phyloP scores from a whole-genome alignment of 64 coral and sea anemone genomes.

The Trachythela sp. region DNA sequence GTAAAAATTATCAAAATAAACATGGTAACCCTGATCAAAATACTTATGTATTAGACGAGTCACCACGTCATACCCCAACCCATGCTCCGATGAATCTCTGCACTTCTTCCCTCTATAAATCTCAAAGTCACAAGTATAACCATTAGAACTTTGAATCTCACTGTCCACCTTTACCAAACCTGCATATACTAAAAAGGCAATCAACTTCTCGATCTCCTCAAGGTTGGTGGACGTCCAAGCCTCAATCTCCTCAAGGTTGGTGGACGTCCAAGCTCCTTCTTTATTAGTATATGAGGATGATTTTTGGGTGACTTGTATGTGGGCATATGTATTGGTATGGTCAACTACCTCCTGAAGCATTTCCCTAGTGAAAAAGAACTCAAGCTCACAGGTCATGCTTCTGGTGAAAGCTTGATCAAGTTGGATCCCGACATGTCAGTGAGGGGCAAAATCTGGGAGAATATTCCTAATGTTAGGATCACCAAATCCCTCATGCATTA shows the following conservation, averaged over 20 bases:
- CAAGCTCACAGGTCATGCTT: not conserved
- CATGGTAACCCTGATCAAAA: too few relatives aligned
- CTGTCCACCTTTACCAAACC: conserved; percentile 12
- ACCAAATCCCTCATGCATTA: not conserved
- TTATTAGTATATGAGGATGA: not conserved
- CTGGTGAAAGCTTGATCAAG: not conserved
- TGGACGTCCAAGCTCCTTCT: conserved; percentile 19
- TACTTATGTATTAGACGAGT: not conserved
- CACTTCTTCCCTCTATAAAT: not conserved
- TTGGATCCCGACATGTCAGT: not conserved
- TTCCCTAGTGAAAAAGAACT: conserved; percentile 15
- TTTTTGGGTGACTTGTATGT: not conserved
- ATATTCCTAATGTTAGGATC: not conserved
- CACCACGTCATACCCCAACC: conserved; percentile 29
- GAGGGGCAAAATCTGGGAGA: not conserved
- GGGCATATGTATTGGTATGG: too few relatives aligned
- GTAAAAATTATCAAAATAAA: conserved; percentile 25
- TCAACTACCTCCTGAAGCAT: too few relatives aligned
- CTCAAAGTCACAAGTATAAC: too few relatives aligned
- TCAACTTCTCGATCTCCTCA: too few relatives aligned
- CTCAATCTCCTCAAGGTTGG: not conserved
- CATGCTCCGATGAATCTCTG: conserved; percentile 29
- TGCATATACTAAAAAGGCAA: conserved; percentile 8
- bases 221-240: too few relatives aligned
- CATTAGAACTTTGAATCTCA: not conserved